A percentile compares a stretch with the other conserved stretches of the same genome.
phyloP scores from a whole-genome alignment of 2,888 invertebrate genomes.

The Plusia festucae region DNA sequence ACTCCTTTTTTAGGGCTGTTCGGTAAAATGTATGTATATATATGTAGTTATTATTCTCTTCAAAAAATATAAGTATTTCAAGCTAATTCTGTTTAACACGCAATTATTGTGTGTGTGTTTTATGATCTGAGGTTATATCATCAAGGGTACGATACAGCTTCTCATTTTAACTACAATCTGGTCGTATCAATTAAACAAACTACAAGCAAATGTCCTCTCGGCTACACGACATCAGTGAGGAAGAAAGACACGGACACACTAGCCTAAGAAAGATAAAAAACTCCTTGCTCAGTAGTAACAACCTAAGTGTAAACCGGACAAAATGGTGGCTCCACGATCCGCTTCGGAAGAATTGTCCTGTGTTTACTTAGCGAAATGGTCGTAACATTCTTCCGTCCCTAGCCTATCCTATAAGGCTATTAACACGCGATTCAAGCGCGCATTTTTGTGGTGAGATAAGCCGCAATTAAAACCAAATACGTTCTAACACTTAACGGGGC shows the following conservation, averaged over 20 bases:
- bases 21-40: no score
- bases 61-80: no score
- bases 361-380: constrained; percentile 6
- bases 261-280: constrained; percentile 6
- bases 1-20: no score
- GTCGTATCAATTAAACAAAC: no score
- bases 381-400: not conserved
- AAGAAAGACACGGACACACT: not conserved
- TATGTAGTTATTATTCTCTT: no score
- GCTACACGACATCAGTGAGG: not conserved
- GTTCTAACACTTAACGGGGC: not conserved
- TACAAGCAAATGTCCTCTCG: not conserved
- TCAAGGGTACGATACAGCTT: no score
- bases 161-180: no score
- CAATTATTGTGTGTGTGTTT: no score
- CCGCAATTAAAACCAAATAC: constrained; percentile 4
- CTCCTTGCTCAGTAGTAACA: not conserved
- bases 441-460: not conserved
- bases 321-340: constrained; percentile 4
- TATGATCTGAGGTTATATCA: no score
- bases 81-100: no score
- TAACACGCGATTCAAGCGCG: constrained; percentile 1
- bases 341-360: constrained; percentile 1
- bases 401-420: not conserved
- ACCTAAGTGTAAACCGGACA: constrained; percentile 5